Conservation (phyloP, 1,140 invertebrate species). For the Asbolus verrucosus region DNA sequence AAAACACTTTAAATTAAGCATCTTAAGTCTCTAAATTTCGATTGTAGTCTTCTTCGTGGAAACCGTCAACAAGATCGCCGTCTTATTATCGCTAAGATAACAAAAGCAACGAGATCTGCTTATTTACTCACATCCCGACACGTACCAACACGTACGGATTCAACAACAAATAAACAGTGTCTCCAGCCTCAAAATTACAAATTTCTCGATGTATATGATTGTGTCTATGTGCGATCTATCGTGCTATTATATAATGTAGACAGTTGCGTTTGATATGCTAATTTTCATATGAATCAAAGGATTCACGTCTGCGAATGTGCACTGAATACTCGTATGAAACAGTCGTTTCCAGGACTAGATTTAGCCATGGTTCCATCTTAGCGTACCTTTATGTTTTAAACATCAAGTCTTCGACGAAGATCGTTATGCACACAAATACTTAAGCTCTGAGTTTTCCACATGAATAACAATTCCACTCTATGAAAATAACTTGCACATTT, state of each 20-base stretch:
- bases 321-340: constrained; percentile 17
- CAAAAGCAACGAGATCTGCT: background rate
- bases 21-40: too few species aligned
- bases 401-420: constrained; percentile 15
- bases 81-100: too few species aligned
- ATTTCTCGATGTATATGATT: constrained; percentile 20
- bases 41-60: too few species aligned
- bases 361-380: constrained; percentile 14
- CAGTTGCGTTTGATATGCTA: constrained; percentile 50
- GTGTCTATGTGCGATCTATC: constrained; percentile 37
- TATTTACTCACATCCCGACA: background rate
- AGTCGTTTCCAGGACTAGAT: constrained; percentile 20
- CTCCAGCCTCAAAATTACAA: constrained; percentile 1
- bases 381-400: constrained; percentile 11
- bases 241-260: constrained; percentile 48
- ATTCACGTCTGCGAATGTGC: constrained; percentile 13
- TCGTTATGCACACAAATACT: constrained; percentile 25
- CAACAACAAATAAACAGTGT: background rate
- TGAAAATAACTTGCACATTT: background rate
- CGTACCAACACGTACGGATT: constrained; percentile 21
- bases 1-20: too few species aligned
- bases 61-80: too few species aligned
- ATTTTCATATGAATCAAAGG: constrained; percentile 44
- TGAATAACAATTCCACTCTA: constrained; percentile 32
- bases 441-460: background rate